phyloP scores from a whole-genome alignment of 1,140 invertebrate genomes.

The Orchestia grillus region DNA sequence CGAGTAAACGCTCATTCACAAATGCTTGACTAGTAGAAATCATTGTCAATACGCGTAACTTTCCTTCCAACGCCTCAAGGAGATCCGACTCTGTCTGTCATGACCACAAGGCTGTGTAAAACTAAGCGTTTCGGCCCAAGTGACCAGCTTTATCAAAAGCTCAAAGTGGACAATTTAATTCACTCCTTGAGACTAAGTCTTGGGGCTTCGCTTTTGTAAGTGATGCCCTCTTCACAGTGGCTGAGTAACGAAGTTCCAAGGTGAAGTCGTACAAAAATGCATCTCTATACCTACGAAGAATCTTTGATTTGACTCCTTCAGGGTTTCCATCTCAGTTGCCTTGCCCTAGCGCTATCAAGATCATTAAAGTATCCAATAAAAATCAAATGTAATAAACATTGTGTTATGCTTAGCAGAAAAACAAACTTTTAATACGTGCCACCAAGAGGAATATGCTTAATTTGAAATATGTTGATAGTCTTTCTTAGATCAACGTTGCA shows the following conservation, averaged over 20 bases:
- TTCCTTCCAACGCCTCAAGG: no score
- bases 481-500: not conserved
- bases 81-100: not conserved
- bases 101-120: not conserved
- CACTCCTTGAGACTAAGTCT: not conserved
- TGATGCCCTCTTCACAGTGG: not conserved
- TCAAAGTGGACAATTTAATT: not conserved
- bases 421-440: not conserved
- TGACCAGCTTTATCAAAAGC: not conserved
- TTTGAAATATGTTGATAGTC: not conserved
- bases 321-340: not conserved
- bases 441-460: not conserved
- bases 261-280: no score
- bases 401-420: not conserved
- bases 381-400: not conserved
- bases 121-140: no score
- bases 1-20: no score
- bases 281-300: no score
- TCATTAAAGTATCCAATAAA: not conserved
- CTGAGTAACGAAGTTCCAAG: not conserved
- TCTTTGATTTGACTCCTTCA: not conserved
- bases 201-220: not conserved
- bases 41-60: no score
- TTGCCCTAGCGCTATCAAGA: not conserved
- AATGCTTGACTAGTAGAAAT: no score